Percentiles rank a stretch among this genome's conserved stretches.
Conservation (phyloP, 2,888 invertebrate genomes). For the Gastracanthus pulcherrimus region DNA sequence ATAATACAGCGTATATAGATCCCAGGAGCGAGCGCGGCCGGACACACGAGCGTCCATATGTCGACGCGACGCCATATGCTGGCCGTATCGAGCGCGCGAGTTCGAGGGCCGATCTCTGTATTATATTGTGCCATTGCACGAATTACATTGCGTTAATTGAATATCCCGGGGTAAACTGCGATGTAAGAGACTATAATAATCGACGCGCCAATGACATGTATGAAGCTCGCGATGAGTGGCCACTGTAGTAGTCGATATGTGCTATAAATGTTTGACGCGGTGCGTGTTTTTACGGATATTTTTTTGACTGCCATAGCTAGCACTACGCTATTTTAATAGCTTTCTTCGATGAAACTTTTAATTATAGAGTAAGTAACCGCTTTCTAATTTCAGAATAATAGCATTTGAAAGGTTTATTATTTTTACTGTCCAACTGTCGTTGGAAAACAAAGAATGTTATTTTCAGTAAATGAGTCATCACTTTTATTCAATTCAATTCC, state of each 20-base stretch:
- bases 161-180: constrained; percentile 57
- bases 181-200: constrained; percentile 41
- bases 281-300: not conserved
- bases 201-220: constrained; percentile 7
- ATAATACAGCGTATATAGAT: not conserved
- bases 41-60: constrained; percentile 62
- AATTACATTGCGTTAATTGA: constrained; percentile 68
- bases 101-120: constrained; percentile 10
- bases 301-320: not conserved
- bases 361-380: not conserved
- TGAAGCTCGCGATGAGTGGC: not conserved
- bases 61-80: constrained; percentile 64
- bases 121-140: constrained; percentile 47
- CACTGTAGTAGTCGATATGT: too few relatives aligned
- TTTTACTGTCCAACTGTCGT: too few relatives aligned
- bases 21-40: not conserved
- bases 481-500: too few relatives aligned
- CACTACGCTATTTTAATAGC: not conserved
- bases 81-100: not conserved
- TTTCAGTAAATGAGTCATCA: too few relatives aligned
- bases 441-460: too few relatives aligned
- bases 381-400: not conserved
- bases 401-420: not conserved
- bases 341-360: not conserved
- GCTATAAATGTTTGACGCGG: not conserved